A percentile compares a stretch with the other conserved stretches of the same genome.
Evolutionary conservation across 2,113 vertebrate species (phyloP).

Genomic region (Marcusenius ussheri): DNA sequence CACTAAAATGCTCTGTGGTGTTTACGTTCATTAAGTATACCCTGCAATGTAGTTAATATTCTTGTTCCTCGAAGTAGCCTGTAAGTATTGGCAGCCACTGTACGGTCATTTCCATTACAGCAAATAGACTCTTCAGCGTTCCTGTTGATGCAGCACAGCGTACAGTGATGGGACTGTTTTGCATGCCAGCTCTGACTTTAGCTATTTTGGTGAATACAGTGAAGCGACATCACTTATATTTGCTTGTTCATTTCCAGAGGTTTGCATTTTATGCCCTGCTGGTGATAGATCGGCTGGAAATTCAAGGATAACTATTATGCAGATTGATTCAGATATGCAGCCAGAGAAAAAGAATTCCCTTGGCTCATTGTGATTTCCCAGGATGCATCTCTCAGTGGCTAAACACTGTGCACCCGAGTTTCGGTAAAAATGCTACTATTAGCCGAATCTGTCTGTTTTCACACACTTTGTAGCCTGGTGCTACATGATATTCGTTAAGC

Average conservation of each 20-base stretch:
- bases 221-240: background rate
- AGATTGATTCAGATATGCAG: background rate
- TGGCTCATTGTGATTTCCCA: background rate
- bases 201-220: background rate
- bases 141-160: background rate
- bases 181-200: background rate
- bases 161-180: background rate
- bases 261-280: background rate
- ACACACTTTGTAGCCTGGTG: background rate
- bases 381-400: background rate
- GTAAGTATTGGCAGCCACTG: constrained; percentile 27
- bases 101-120: background rate
- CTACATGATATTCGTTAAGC: background rate
- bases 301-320: background rate
- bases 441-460: background rate
- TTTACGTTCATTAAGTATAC: constrained; percentile 41
- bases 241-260: background rate
- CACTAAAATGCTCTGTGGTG: constrained; percentile 24
- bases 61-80: constrained; percentile 22
- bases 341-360: background rate
- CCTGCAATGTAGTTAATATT: constrained; percentile 30
- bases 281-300: background rate
- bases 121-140: background rate
- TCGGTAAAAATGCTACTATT: background rate
- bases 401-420: background rate